phyloP scores from a whole-genome alignment of 2,888 invertebrate species.

The Oligia latruncula region DNA sequence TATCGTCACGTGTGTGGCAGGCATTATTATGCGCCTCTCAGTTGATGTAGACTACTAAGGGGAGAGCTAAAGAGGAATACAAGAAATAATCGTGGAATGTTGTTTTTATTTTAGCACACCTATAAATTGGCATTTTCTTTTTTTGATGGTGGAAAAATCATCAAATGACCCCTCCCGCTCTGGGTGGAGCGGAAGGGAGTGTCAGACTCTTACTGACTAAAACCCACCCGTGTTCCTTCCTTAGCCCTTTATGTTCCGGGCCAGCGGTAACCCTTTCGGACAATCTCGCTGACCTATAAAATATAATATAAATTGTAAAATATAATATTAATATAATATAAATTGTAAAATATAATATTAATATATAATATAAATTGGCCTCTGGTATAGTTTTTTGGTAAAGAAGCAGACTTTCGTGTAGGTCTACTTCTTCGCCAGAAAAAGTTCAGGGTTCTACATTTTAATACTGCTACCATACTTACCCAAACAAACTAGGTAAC shows the following conservation, averaged over 20 bases:
- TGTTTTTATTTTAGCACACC: background rate
- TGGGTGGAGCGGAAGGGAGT: no score
- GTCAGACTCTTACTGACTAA: no score
- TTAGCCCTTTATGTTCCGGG: no score
- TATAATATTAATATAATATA: no score
- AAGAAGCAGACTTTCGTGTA: no score
- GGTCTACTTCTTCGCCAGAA: background rate
- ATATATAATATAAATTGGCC: background rate
- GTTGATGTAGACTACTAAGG: background rate
- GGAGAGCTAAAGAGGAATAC: background rate
- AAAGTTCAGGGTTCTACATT: background rate
- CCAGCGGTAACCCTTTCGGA: no score
- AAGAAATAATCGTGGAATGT: background rate
- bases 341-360: no score
- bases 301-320: no score
- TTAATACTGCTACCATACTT: background rate
- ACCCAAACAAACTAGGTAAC: background rate
- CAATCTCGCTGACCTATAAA: no score
- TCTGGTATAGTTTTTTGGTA: background rate
- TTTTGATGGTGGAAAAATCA: no score
- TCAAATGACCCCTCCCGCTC: no score
- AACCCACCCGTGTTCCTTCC: no score
- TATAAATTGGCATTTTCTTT: background rate
- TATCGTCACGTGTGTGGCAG: background rate
- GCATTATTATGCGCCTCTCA: slow-evolving; percentile 11